These are phyloP conservation scores for Pelobates cultripes DNA, from an alignment of 2,797 vertebrate genomes.

Conservation along the genomic window DNA sequence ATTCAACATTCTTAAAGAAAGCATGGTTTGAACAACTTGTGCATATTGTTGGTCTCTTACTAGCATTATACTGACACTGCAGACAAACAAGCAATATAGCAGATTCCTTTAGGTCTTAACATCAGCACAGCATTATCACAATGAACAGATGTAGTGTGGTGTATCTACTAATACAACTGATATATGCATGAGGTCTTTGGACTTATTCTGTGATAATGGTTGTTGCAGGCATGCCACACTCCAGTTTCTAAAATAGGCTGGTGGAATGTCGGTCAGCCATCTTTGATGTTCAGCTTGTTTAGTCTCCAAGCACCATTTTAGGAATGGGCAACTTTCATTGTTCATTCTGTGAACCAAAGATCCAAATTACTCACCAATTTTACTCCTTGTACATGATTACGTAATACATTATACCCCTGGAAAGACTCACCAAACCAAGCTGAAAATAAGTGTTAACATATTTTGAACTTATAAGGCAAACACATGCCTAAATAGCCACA, in stretches of 20 bases:
- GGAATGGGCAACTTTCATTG: slow-evolving; percentile 62
- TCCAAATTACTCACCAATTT: slow-evolving; percentile 56
- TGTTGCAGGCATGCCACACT: slow-evolving; percentile 23
- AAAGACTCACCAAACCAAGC: slow-evolving; percentile 46
- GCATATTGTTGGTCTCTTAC: too few relatives aligned
- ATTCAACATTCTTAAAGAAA: too few relatives aligned
- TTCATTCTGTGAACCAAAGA: slow-evolving; percentile 57
- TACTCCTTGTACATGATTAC: slow-evolving; percentile 51
- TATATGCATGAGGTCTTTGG: slow-evolving; percentile 14
- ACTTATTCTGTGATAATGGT: slow-evolving; percentile 24
- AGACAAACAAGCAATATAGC: too few relatives aligned
- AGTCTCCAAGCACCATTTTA: slow-evolving; percentile 56
- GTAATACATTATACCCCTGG: slow-evolving; percentile 54
- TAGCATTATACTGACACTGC: too few relatives aligned
- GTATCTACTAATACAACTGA: slow-evolving; percentile 5
- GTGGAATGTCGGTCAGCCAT: slow-evolving; percentile 47
- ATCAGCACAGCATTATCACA: background rate
- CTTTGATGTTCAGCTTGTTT: slow-evolving; percentile 45
- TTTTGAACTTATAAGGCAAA: background rate
- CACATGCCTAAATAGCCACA: too few relatives aligned
- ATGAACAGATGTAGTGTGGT: background rate
- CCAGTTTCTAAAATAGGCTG: slow-evolving; percentile 47
- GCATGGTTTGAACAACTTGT: too few relatives aligned
- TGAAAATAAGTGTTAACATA: background rate
- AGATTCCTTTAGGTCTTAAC: too few relatives aligned